Conservation (phyloP, 2,888 invertebrate genomes). For the Tyria jacobaeae region DNA sequence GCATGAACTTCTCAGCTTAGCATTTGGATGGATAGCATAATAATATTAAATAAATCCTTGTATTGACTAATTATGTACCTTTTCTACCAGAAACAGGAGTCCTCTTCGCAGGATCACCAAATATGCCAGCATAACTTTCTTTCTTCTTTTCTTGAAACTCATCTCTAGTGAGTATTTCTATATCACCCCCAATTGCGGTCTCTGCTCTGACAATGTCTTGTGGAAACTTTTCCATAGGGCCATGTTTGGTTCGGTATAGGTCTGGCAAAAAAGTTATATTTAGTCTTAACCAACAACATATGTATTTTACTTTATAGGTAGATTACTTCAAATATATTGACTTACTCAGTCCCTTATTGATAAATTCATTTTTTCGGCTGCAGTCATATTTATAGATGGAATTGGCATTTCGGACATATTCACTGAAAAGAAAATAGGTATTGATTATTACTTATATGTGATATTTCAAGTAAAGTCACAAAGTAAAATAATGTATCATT, state of each 20-base stretch:
- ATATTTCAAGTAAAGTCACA: no score
- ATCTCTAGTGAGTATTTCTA: slow-evolving; percentile 88
- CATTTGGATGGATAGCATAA: no score
- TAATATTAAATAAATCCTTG: not conserved
- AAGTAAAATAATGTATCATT: no score
- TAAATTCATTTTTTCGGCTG: slow-evolving; percentile 92
- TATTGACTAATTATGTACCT: slow-evolving; percentile 53
- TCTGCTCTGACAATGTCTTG: slow-evolving; percentile 92
- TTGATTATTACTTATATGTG: not conserved
- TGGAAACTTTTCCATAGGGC: slow-evolving; percentile 93
- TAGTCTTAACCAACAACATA: not conserved
- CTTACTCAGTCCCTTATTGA: slow-evolving; percentile 93
- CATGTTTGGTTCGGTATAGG: slow-evolving; percentile 87
- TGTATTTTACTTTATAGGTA: not conserved
- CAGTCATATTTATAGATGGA: slow-evolving; percentile 93
- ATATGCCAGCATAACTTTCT: slow-evolving; percentile 79
- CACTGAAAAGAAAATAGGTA: slow-evolving; percentile 88
- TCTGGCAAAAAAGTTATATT: slow-evolving; percentile 68
- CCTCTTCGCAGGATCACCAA: slow-evolving; percentile 74
- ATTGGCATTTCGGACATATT: slow-evolving; percentile 91
- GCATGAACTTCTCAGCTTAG: no score
- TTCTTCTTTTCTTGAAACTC: slow-evolving; percentile 81
- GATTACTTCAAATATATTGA: slow-evolving; percentile 36
- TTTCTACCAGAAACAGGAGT: slow-evolving; percentile 66
- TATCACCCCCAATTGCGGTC: slow-evolving; percentile 89